These are phyloP conservation scores for Schizothorax lantsangensis DNA, from an alignment of 2,797 vertebrate genomes.

Conservation along the genomic window DNA sequence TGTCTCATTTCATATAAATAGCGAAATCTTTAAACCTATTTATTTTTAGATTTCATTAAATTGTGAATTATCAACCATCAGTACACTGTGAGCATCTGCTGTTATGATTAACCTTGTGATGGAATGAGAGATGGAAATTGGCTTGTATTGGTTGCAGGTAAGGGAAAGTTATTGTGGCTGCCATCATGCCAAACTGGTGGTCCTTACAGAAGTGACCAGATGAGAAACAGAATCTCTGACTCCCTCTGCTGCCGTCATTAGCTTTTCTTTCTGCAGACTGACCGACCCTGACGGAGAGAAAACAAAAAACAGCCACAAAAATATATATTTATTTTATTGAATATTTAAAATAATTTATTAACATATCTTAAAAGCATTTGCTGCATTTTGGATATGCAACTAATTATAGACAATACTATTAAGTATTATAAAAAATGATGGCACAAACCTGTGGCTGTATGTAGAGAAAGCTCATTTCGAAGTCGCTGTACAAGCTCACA, in stretches of 20 bases:
- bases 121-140: not conserved
- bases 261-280: constrained; percentile 50
- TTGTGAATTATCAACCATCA: not conserved
- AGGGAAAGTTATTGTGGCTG: not conserved
- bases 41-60: not conserved
- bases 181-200: constrained; percentile 5
- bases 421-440: constrained; percentile 32
- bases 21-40: not conserved
- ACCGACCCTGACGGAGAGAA: constrained; percentile 51
- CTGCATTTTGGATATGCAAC: not conserved
- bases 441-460: constrained; percentile 65
- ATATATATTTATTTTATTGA: not conserved
- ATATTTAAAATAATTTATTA: not conserved
- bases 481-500: constrained; percentile 76
- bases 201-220: constrained; percentile 64
- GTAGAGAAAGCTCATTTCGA: constrained; percentile 70
- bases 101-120: not conserved
- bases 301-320: not conserved
- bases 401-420: not conserved
- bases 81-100: not conserved
- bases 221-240: constrained; percentile 64
- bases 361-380: not conserved
- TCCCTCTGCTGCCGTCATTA: constrained; percentile 68
- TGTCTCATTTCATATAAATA: not conserved
- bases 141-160: not conserved